phyloP scores from a whole-genome alignment of 2,888 invertebrate species.

The Hirtodrosophila cameraria region DNA sequence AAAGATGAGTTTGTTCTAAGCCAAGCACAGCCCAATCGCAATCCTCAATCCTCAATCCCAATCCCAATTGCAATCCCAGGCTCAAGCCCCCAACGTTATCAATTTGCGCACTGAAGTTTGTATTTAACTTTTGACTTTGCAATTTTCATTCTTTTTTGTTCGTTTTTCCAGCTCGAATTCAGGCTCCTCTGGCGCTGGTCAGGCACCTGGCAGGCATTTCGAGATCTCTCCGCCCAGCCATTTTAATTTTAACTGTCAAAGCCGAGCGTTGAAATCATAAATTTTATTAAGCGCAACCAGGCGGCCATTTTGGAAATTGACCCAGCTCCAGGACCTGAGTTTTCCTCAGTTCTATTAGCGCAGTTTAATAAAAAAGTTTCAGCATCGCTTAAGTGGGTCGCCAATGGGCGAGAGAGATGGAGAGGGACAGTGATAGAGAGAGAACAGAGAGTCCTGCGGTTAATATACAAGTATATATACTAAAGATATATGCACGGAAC shows the following conservation, averaged over 20 bases:
- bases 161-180: neutral
- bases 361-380: conserved; percentile 79
- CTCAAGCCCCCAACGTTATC: conserved; percentile 61
- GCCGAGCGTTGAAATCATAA: conserved; percentile 79
- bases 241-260: conserved; percentile 81
- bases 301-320: conserved; percentile 79
- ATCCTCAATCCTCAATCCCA: neutral
- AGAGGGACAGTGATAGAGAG: neutral
- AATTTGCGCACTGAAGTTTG: conserved; percentile 78
- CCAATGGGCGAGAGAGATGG: conserved; percentile 8
- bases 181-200: conserved; percentile 14
- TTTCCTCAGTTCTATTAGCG: conserved; percentile 68
- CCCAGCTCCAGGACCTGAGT: conserved; percentile 51
- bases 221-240: conserved; percentile 40
- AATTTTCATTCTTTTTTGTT: conserved; percentile 59
- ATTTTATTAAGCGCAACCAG: conserved; percentile 81
- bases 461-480: conserved; percentile 49
- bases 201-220: conserved; percentile 31
- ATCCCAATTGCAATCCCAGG: conserved; percentile 5
- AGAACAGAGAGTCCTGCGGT: conserved; percentile 49
- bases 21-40: neutral
- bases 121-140: conserved; percentile 79
- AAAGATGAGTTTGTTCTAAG: conserved; percentile 31
- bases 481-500: too few relatives aligned
- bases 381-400: conserved; percentile 66